Evolutionary conservation across 2,888 invertebrate genomes (phyloP), one percentile per base, ranked within the genome.

Genomic region (Tinea pellionella): DNA sequence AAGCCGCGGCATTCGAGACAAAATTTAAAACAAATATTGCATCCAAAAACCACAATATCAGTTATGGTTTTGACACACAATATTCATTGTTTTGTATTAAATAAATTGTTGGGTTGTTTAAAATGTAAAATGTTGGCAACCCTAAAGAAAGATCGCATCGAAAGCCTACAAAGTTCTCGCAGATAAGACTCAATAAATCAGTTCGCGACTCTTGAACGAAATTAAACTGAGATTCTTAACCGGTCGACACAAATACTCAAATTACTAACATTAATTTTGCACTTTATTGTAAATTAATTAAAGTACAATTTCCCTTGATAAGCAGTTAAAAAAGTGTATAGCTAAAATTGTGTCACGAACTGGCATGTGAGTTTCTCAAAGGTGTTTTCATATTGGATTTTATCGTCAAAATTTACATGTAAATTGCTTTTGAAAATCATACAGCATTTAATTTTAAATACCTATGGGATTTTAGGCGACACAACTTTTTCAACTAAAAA

Each of bases 171-270:
- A 75, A 77, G 75, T 76, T 72, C 74, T 74, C 70, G 62, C 68
- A 57, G 72, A 76, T 77, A 78, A 75, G 73, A 71, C 66, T 64
- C 72, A 66, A 78, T 77, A 77, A 74, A 77, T 77, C 75, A 75
- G 69, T 60, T 60, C 62, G 67, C 62, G 70, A 74, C 72, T 74
- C 75, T 67, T 70, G 72, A 75, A 68, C 70, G 66, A 72, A 75
- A 75, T 75, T 75, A 75, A 72, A 67, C 43, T 43, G n/a, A 15
- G 15, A 47, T 47, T 47, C 47, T 47, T 16, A 47, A 47, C 47
- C 47, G 13, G 9, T 9, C 37, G 37, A 37, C 37, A 37, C 9
- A n/a, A 37, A 37, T 12, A 37, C n/a, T 2, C 37, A 37, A 37
- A 6, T 37, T 37, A 37, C 2, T 9, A 9, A 6, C 37, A n/a